Evolutionary conservation across 2,888 invertebrate species (phyloP), one percentile per base, ranked within the genome.

Genomic region (Uropetala carovei): DNA sequence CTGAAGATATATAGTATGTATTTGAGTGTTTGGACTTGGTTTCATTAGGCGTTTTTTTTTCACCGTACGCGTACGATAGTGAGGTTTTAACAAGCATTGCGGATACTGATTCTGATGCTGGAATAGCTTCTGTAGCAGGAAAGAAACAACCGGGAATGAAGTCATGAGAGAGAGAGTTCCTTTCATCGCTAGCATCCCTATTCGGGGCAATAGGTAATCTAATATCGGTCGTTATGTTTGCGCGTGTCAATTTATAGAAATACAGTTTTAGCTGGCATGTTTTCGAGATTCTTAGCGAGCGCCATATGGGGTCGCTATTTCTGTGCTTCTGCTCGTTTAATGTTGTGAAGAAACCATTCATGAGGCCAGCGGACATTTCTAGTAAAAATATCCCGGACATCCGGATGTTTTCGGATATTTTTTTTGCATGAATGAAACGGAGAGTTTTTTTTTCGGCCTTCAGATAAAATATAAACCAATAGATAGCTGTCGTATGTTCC

Each of bases 161-260:
- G 75, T 75, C 75, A 75, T 27, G 75, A 27, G 10, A 27, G 75
- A 9, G 9, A n/a, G 9, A 18, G n/a, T n/a, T 68, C 75, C 11
- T 75, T 10, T 13, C 13, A 4, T 22, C 22, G 13, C 9, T 13
- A 0, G 68, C 9, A 27, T 43, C 27, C 11, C 75, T 75, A 68
- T 68, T 68, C 22, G 9, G n/a, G 18, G n/a, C 9, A 22, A 68
- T 68, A 9, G 68, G 68, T n/a, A 68, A 68, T 68, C 68, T 68
- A n/a, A 68, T 68, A 68, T 68, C 75, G 27, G 11, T 75, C 75
- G 75, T 75, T 75, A 75, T 75, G 43, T 43, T 43, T 43, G 22
- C 0, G 27, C 22, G 75, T 75, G 75, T 75, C 75, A 75, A 75
- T 75, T 75, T 75, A 75, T 75, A 75, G 75, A 75, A 75, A 75